Base-by-base conservation (phyloP, 2,797 vertebrate species). In the Mallotus villosus region DNA sequence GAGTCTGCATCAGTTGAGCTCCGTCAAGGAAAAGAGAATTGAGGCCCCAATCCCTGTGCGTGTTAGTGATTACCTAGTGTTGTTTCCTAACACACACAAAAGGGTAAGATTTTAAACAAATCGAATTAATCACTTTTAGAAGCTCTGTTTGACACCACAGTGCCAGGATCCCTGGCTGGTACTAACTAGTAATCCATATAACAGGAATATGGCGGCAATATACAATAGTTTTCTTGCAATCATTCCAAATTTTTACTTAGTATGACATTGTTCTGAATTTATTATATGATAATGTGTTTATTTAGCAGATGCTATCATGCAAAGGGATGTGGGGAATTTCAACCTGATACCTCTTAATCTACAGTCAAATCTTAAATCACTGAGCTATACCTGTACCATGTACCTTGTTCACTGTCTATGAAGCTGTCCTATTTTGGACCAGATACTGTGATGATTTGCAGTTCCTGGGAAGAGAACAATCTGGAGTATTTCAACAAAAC, bases 21-120 rank as follows among this genome's bases (percentile, higher is more conserved):
- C 73, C 41, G 63, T 78, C 79, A 80, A 60, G 83, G 83, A 86
- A 87, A 88, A 85, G 64, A 81, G 81, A 88, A 86, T 82, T 37
- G 73, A 83, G 70, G 64, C 66, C 77, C 70, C 58, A 24, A 24
- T 75, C 49, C 49, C 68, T 46, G 73, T 86, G 85, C 88, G 82
- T 68, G 59, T 77, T 61, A 24, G 61, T 77, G 77, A 86, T 84
- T 73, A 72, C 79, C 75, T 29, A 29, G 27, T 69, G 69, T 72
- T 63, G 78, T 84, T 77, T 81, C 75, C 78, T 78, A 24, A 76
- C 65, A 71, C 64, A 70, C 64, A 22, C 71, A 63, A 57, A 80
- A 71, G 72, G 78, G 88, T 87, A 76, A 59, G 73, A 67, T 86
- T 84, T 86, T 71, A 81, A 70, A 79, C 78, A 67, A 75, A 76